Conservation (phyloP, 92 coral and sea anemone species). For the Palythoa caribaeorum region DNA sequence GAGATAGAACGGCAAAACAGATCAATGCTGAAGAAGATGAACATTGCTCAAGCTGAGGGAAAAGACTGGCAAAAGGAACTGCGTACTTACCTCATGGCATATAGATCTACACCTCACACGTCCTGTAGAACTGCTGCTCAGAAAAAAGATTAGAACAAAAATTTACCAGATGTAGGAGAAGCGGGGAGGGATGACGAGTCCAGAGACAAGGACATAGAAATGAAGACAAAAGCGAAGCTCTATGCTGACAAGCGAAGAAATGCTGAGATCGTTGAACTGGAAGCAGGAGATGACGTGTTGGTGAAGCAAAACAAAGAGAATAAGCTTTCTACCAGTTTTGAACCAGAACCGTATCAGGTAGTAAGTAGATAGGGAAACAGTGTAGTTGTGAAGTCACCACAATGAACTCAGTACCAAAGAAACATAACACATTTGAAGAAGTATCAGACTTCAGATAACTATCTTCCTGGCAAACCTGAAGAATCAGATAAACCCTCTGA, state of each 20-base stretch:
- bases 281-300: constrained; percentile 51
- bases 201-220: constrained; percentile 23
- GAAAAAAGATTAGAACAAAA: constrained; percentile 38
- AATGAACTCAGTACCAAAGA: constrained; percentile 58
- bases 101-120: constrained; percentile 65
- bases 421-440: constrained; percentile 52
- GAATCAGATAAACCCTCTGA: constrained; percentile 6
- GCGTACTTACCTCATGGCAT: constrained; percentile 44
- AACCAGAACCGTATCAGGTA: constrained; percentile 41
- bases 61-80: constrained; percentile 44
- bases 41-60: constrained; percentile 53
- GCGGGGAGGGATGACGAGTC: constrained; percentile 29
- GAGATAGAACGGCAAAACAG: constrained; percentile 45
- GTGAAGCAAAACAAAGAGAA: constrained; percentile 57
- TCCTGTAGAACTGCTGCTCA: neutral
- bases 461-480: constrained; percentile 1
- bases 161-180: constrained; percentile 46
- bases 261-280: constrained; percentile 41
- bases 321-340: constrained; percentile 64
- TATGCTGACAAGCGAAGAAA: neutral
- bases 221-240: constrained; percentile 13
- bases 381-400: constrained; percentile 51
- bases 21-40: constrained; percentile 51
- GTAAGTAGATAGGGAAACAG: constrained; percentile 59
- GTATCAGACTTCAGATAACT: constrained; percentile 32